Conservation (phyloP, 1,140 invertebrate genomes). For the Hesperophylax magnus region DNA sequence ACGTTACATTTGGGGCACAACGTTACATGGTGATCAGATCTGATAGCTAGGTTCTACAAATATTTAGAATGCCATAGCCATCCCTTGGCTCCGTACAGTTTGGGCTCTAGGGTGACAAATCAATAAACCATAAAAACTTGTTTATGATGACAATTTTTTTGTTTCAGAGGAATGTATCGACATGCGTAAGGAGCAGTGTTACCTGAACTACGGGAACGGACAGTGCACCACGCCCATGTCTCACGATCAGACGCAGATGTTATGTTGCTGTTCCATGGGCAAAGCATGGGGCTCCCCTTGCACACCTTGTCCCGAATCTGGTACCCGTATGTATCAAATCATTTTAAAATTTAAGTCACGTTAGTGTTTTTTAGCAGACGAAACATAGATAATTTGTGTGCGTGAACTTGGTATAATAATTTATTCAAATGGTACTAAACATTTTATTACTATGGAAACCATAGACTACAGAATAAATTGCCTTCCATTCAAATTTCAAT, state of each 20-base stretch:
- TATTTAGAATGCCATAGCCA: too few species aligned
- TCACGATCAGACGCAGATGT: conserved; percentile 84
- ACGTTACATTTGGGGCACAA: too few species aligned
- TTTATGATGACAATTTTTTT: conserved; percentile 40
- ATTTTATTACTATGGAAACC: too few species aligned
- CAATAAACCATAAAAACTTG: not conserved
- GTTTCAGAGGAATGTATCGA: conserved; percentile 86
- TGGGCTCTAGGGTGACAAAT: too few species aligned
- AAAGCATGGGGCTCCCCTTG: conserved; percentile 88
- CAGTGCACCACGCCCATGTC: conserved; percentile 82
- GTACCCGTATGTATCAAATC: conserved; percentile 72
- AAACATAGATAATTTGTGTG: not conserved
- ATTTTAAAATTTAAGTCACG: not conserved
- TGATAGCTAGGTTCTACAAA: too few species aligned
- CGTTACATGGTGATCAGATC: too few species aligned
- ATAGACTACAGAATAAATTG: too few species aligned
- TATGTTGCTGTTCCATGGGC: conserved; percentile 92
- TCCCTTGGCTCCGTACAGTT: too few species aligned
- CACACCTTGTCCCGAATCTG: conserved; percentile 80
- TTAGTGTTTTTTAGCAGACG: not conserved
- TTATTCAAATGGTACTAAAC: not conserved
- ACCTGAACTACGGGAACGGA: conserved; percentile 77
- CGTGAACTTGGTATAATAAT: not conserved
- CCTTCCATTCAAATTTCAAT: too few species aligned
- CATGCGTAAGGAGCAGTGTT: conserved; percentile 88